Percentiles rank a stretch among this genome's conserved stretches.
These are phyloP conservation scores for Ranitomeya variabilis DNA, from an alignment of 2,113 vertebrate species.

Conservation along the genomic window DNA sequence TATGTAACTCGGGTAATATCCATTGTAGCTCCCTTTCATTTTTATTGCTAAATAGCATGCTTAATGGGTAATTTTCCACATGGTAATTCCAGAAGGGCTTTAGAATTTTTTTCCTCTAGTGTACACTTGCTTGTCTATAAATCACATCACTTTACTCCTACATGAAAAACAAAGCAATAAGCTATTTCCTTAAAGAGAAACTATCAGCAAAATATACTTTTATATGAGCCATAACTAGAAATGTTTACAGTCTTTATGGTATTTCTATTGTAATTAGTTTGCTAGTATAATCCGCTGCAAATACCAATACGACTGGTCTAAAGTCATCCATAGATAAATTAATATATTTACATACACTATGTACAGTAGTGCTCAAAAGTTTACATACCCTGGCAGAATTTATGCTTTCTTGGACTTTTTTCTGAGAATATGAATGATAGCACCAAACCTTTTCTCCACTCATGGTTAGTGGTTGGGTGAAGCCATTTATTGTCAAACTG, in stretches of 20 bases:
- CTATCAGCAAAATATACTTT: conserved; percentile 29
- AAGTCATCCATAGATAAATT: neutral
- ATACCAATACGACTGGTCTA: neutral
- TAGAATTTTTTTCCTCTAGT: conserved; percentile 36
- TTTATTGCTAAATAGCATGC: conserved; percentile 40
- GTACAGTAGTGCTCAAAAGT: too few species aligned
- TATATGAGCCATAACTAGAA: conserved; percentile 1
- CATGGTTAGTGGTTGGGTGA: too few species aligned
- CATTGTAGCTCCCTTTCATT: conserved; percentile 37
- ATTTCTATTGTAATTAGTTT: neutral
- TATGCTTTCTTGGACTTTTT: too few species aligned
- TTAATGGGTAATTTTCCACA: conserved; percentile 51
- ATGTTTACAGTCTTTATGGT: neutral
- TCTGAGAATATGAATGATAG: too few species aligned
- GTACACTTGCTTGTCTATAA: conserved; percentile 36
- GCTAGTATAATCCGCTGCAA: neutral
- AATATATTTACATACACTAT: too few species aligned
- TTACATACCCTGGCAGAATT: too few species aligned
- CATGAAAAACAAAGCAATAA: conserved; percentile 45
- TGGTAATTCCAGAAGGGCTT: conserved; percentile 49
- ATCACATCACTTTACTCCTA: conserved; percentile 41
- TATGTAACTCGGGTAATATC: conserved; percentile 31
- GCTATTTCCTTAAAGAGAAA: conserved; percentile 32
- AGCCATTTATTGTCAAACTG: too few species aligned
- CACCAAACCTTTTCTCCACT: too few species aligned